These are phyloP conservation scores for Sardina pilchardus DNA, from an alignment of 2,113 vertebrate species.

Conservation along the genomic window DNA sequence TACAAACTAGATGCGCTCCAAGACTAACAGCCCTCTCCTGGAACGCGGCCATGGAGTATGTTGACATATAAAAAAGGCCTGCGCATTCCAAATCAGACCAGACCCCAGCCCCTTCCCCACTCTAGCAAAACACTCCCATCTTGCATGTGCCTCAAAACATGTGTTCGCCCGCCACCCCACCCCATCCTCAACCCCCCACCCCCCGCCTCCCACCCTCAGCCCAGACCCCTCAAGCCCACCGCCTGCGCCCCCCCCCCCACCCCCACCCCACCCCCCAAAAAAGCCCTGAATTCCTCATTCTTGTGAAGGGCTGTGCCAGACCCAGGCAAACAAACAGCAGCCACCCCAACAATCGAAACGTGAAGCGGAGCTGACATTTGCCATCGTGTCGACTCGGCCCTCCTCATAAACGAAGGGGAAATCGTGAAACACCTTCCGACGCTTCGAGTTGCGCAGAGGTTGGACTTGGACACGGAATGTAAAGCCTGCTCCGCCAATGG, in stretches of 20 bases:
- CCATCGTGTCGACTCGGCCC: not conserved
- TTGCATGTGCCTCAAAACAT: constrained; percentile 58
- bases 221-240: not conserved
- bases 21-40: constrained; percentile 40
- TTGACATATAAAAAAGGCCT: constrained; percentile 66
- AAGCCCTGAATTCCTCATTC: not conserved
- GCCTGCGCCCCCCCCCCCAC: not conserved
- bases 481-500: not conserved
- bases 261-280: not conserved
- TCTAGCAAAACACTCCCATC: constrained; percentile 46
- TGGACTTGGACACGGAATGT: not conserved
- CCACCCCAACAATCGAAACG: not conserved
- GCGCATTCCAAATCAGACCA: constrained; percentile 71
- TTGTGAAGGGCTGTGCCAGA: not conserved
- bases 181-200: not conserved
- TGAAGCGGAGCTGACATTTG: not conserved
- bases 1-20: constrained; percentile 44
- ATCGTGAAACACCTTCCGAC: not conserved
- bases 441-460: not conserved
- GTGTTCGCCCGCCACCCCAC: constrained; percentile 39
- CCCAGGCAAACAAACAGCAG: not conserved
- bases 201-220: too few relatives aligned
- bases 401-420: not conserved
- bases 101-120: constrained; percentile 50
- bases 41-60: constrained; percentile 55